Evolutionary conservation across 2,797 vertebrate species (phyloP), one percentile per base, ranked within the genome.

Genomic region (Channa striata): DNA sequence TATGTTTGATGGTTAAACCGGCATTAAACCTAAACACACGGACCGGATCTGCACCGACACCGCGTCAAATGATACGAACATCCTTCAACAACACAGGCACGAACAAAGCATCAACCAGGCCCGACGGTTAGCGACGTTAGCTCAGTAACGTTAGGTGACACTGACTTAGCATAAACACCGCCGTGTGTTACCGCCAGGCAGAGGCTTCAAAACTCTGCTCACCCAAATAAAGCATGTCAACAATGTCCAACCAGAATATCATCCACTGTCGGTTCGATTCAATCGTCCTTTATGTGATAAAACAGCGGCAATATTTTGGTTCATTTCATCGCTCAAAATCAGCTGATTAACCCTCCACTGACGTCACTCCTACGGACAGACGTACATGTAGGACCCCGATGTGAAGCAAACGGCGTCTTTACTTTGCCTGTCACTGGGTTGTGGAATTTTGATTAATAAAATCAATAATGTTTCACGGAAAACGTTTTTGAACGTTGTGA

Each of bases 151-250:
- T 33, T 57, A 40, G 69, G 68, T 75, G 61, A 50, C 81, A 80
- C 87, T 92, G 91, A 93, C 90, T 93, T 87, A 81, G 90, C 92
- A 93, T 68, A 93, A 93, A 91, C 67, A 66, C 46, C 39, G 61
- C 44, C 48, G 20, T 47, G 47, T 57, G 43, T 10, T 19, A 21
- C 14, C 11, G 2, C 9, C 1, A 25, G 20, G 44, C 6, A 53
- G 0, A 19, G 19, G 11, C 16, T 16, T 43, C 17, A 21, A 5
- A 12, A 59, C 2, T 23, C 25, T 36, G 63, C 93, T 90, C 84
- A 95, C 93, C 91, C 75, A 74, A 73, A 89, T 87, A 72, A 63
- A 85, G 76, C 93, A 94, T 94, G 84, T 83, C 92, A 87, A 82
- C 68, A 66, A 25, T 60, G 33, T 83, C 78, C 59, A 6, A 56